These are phyloP conservation scores for Anarrhichthys ocellatus DNA, from an alignment of 2,113 vertebrate species.

Conservation along the genomic window DNA sequence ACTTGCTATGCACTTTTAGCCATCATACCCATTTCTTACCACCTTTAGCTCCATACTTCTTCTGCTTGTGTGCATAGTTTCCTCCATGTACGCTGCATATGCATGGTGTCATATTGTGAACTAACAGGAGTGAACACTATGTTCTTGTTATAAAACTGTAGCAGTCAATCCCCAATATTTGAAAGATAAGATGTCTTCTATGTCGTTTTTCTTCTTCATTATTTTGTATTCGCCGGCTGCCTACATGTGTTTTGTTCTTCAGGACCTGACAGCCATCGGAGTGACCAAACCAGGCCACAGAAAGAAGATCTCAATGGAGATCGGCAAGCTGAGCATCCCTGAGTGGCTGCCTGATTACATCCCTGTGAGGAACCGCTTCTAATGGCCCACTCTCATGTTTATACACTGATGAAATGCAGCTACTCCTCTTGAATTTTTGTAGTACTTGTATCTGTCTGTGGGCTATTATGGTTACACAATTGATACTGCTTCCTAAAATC, in stretches of 20 bases:
- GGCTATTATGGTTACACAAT: not conserved
- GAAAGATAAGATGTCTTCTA: not conserved
- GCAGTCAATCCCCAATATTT: too few relatives aligned
- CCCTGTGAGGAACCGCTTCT: constrained; percentile 83
- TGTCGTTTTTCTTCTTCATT: not conserved
- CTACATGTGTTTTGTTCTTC: not conserved
- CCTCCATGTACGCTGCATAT: too few relatives aligned
- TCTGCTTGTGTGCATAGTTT: too few relatives aligned
- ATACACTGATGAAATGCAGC: not conserved
- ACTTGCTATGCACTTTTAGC: not conserved
- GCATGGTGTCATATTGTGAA: not conserved
- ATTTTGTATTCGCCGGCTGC: not conserved
- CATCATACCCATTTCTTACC: too few relatives aligned
- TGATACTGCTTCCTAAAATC: not conserved
- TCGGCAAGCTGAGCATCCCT: constrained; percentile 89
- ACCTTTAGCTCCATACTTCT: not conserved
- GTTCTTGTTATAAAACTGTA: too few relatives aligned
- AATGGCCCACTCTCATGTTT: not conserved
- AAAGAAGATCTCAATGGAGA: constrained; percentile 95
- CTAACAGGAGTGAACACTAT: too few relatives aligned
- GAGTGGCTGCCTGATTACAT: constrained; percentile 95
- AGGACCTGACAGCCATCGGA: constrained; percentile 96
- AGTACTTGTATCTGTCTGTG: not conserved
- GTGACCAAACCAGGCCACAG: constrained; percentile 96
- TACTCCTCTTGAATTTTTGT: not conserved